Evolutionary conservation across 1,140 invertebrate species (phyloP).

Genomic region (Micrasema longulum): DNA sequence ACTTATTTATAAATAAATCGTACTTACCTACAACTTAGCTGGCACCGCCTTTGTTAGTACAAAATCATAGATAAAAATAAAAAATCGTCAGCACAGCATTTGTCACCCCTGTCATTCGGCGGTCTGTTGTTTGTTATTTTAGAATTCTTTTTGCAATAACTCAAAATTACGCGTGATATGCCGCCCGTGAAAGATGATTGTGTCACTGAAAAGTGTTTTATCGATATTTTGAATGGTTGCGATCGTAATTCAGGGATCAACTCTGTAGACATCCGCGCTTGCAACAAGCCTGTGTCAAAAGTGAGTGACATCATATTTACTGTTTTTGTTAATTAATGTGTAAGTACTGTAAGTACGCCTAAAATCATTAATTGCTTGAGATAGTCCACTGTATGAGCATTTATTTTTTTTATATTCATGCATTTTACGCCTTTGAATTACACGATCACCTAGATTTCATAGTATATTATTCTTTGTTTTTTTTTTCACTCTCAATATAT

Average conservation of each 20-base stretch:
- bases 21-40: no score
- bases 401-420: not conserved
- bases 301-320: constrained; percentile 57
- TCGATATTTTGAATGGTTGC: constrained; percentile 63
- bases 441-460: no score
- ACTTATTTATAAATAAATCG: no score
- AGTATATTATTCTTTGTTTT: no score
- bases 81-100: not conserved
- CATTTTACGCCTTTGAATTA: not conserved
- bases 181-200: constrained; percentile 67
- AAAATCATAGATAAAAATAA: constrained; percentile 14
- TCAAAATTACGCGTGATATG: constrained; percentile 59
- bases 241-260: constrained; percentile 65
- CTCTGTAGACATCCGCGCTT: constrained; percentile 66
- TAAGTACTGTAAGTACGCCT: constrained; percentile 12
- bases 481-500: no score
- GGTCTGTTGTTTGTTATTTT: constrained; percentile 39
- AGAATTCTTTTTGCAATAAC: constrained; percentile 13
- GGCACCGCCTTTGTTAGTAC: constrained; percentile 6
- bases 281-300: constrained; percentile 67
- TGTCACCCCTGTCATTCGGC: constrained; percentile 39
- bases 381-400: constrained; percentile 3
- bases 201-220: constrained; percentile 65
- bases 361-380: constrained; percentile 19
- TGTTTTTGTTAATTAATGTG: constrained; percentile 31